Evolutionary conservation across 2,888 invertebrate genomes (phyloP), one percentile per base, ranked within the genome.

Genomic region (Drosophila antonietae): DNA sequence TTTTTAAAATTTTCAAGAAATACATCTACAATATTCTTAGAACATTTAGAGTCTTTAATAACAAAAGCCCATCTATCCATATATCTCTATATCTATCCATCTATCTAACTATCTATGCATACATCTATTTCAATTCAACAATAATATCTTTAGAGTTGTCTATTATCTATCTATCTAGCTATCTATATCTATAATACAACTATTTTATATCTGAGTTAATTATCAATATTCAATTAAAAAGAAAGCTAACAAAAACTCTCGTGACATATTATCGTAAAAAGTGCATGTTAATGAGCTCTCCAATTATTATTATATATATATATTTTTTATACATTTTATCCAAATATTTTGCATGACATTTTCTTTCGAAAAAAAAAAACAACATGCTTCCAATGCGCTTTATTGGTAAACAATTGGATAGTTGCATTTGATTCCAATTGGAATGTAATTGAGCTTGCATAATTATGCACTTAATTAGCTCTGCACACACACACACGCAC

Each of bases 401-500:
- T 14, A 18, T 44, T 46, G 15, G 14, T 9, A 28, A 31, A 15
- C 23, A 28, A 20, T 46, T 18, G n/a, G 4, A 35, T n/a, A 23
- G 46, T 10, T 15, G n/a, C 35, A 47, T 60, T 62, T 49, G 20
- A 37, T 41, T 52, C 47, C 10, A 39, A 79, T 74, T 53, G 61
- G 62, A 64, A 64, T 46, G 61, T 28, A 51, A 72, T 62, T 72
- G 20, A 58, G 62, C 43, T 46, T 58, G 39, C 63, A 68, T 69
- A 72, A 78, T 80, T 73, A 73, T 81, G 65, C 56, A 72, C 80
- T 88, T 87, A 84, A 84, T 89, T 87, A 82, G 83, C 66, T 64
- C 20, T 41, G 46, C 62, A 67, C 63, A 72, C 72, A 56, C 67
- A 39, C 33, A 20, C 20, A 20, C n/a, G 31, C 35, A 64, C 72